Evolutionary conservation across 2,113 vertebrate species (phyloP), one percentile per base, ranked within the genome.

Genomic region (Labrus mixtus): DNA sequence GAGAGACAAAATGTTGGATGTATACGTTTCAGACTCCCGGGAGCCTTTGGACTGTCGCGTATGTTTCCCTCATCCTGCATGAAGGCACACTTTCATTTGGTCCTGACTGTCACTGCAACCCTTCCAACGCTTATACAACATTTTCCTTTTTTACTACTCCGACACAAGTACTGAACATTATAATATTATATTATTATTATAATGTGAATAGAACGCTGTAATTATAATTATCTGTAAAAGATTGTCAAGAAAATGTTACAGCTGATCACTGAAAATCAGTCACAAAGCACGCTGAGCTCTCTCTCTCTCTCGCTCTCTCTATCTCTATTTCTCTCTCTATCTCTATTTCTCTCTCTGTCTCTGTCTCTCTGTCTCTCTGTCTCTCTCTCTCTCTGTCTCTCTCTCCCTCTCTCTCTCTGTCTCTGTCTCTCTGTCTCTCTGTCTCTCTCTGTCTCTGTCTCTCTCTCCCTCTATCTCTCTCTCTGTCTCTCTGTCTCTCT

Each of bases 1-100:
- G 36, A 77, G 10, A 81, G 62, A 63, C 50, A 56, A 75, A 73
- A 78, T 68, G 70, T 65, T 63, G 67, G 58, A 85, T 87, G 70
- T 72, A 19, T 17, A 48, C 19, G 15, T 48, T 17, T 19, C 17
- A 48, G 6, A 48, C 46, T 48, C 46, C 46, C 46, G 0, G 17
- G 46, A 48, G 46, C 15, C 46, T 48, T 48, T 48, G 46, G 16
- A 17, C 16, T 15, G 6, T 17, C 46, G 3, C 7, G 4, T 8
- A 48, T 48, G 46, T 48, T 48, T 48, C 46, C 7, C 46, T 48
- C 46, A 48, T 48, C 46, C 16, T 17, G 46, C 46, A 48, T 48
- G 17, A 48, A 48, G 15, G 46, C 15, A 48, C 16, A 15, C 2
- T 48, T 48, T 46, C 16, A 19, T 48, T 48, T 19, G 7, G 16